Conservation (phyloP, 2,797 vertebrate species). For the Enteromius trimaculatus region DNA sequence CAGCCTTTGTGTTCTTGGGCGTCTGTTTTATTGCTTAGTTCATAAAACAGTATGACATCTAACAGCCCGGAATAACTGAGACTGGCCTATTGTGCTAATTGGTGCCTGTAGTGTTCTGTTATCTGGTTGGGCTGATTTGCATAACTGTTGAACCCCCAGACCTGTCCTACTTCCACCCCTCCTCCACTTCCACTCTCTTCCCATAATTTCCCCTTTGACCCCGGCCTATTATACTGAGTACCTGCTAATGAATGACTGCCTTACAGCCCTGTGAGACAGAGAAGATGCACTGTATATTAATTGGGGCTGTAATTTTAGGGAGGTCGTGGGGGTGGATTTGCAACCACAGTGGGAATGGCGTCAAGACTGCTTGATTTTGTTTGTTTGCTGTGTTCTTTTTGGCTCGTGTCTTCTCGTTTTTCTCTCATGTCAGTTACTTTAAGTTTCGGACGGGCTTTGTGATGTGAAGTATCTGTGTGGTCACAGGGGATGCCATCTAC, state of each 20-base stretch:
- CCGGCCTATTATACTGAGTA: conserved; percentile 64
- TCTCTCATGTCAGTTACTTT: neutral
- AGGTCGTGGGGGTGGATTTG: conserved; percentile 29
- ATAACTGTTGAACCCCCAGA: conserved; percentile 65
- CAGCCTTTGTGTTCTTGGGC: conserved; percentile 6
- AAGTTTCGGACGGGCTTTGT: conserved; percentile 31
- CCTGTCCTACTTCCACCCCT: conserved; percentile 57
- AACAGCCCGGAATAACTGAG: conserved; percentile 2
- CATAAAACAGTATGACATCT: conserved; percentile 13
- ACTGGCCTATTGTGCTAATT: conserved; percentile 32
- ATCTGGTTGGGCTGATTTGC: conserved; percentile 66
- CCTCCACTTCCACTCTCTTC: conserved; percentile 69
- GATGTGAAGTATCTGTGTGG: conserved; percentile 45
- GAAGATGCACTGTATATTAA: conserved; percentile 60
- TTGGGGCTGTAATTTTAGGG: conserved; percentile 48
- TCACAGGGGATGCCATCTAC: conserved; percentile 46
- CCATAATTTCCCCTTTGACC: conserved; percentile 71
- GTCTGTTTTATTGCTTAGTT: conserved; percentile 9
- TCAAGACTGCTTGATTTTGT: conserved; percentile 30
- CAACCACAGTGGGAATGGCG: conserved; percentile 19
- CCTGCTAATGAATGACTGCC: conserved; percentile 61
- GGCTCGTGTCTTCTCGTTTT: neutral
- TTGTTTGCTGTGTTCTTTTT: conserved; percentile 31
- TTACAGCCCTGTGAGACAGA: conserved; percentile 60
- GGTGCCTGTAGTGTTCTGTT: conserved; percentile 19